Evolutionary conservation across 2,797 vertebrate genomes (phyloP), one percentile per base, ranked within the genome.

Genomic region (Mus minutoides): DNA sequence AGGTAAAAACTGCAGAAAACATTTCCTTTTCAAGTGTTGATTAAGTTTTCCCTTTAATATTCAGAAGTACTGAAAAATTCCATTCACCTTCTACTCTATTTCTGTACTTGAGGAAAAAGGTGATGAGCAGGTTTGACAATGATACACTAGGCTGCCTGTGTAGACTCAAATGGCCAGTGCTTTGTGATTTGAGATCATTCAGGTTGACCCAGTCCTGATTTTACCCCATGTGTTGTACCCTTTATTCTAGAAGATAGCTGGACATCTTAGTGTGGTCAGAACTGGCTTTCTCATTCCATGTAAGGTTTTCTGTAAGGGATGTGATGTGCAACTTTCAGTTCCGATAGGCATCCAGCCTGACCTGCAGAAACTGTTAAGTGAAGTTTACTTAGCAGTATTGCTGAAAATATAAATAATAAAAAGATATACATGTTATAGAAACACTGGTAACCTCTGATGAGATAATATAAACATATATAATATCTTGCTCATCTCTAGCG

Each of bases 381-480:
- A 88, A 4, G 69, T 62, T 92, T 26, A 80, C 34, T 12, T 62
- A 29, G 21, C 46, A 69, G 9, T 49, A 62, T 79, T 73, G 73
- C 64, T 78, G 56, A 67, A 46, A 60, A 8, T 43, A 31, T 82
- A 37, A 82, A 73, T 77, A 67, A 82, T 22, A 56, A 58, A 46
- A 46, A 37, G 3, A 62, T 71, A 29, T 49, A 85, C 46, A 29
- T 46, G 1, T 5, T 49, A 16, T 16, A 78, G 3, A 49, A 16
- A 52, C 40, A 64, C 22, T n/a, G 11, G 49, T 37, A 54, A 19
- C 4, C 6, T 43, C 40, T 73, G 4, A 40, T 6, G 13, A 69
- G 0, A 13, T 49, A 26, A 0, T 58, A 0, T 60, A 56, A 60
- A 1, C 2, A 12, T 31, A 2, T 19, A 6, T 1, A 5, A 19